Evolutionary conservation across 2,888 invertebrate species (phyloP).

Genomic region (Asteroscopus sphinx): DNA sequence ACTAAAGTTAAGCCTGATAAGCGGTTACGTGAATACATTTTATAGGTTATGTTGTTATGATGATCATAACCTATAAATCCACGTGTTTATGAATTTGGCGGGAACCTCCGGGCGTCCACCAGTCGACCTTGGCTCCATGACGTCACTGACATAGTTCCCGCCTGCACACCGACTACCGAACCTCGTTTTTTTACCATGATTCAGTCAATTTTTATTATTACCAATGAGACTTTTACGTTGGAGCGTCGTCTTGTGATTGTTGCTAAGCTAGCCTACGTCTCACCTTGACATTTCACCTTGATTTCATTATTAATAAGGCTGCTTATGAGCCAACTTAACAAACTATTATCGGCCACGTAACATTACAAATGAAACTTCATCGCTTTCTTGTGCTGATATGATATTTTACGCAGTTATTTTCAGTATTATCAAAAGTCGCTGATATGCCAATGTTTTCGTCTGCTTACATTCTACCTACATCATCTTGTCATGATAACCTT

Average conservation of each 20-base stretch:
- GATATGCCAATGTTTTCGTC: conserved; percentile 19
- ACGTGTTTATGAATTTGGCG: conserved; percentile 76
- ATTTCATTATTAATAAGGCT: conserved; percentile 39
- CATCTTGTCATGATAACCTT: conserved; percentile 25
- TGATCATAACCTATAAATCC: conserved; percentile 68
- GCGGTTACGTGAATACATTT: conserved; percentile 18
- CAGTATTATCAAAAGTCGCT: conserved; percentile 3
- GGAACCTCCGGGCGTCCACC: conserved; percentile 76
- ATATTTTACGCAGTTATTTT: conserved; percentile 16
- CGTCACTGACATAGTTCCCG: conserved; percentile 88
- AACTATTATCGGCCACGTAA: conserved; percentile 5
- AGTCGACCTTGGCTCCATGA: conserved; percentile 84
- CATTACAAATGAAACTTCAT: neutral
- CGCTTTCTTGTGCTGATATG: neutral
- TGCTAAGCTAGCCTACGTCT: conserved; percentile 38
- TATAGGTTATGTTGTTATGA: conserved; percentile 56
- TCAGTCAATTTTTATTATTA: conserved; percentile 69
- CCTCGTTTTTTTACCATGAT: conserved; percentile 73
- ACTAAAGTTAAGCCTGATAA: conserved; percentile 19
- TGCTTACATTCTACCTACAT: conserved; percentile 5
- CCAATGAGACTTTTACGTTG: conserved; percentile 49
- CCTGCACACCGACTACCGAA: conserved; percentile 78
- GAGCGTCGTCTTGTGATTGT: conserved; percentile 39
- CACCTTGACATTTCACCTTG: conserved; percentile 55
- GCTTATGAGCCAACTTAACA: conserved; percentile 12